Evolutionary conservation across 1,140 invertebrate species (phyloP), one percentile per base, ranked within the genome.

Genomic region (Paralvinella palmiformis): DNA sequence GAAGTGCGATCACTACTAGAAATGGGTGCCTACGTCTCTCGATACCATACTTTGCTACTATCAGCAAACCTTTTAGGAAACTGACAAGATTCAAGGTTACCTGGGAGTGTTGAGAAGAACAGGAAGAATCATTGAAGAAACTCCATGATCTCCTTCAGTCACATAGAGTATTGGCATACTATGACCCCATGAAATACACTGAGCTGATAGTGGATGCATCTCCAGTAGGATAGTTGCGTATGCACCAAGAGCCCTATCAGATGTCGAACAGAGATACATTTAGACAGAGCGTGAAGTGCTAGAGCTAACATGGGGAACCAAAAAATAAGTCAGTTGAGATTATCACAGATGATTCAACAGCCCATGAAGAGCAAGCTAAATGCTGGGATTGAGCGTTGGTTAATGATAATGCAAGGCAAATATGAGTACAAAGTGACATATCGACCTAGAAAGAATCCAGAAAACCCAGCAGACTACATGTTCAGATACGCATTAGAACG

Each of bases 91-190:
- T 13, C 7, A 17, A 35, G 58, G 59, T 1, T 36, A 60, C 13
- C 22, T 35, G 27, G 59, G 64, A 32, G 64, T 56, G 15, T 13
- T 35, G 1, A 68, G 66, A 22, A 60, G 22, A 33, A 57, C 29
- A 31, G 67, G 66, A 15, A 56, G 62, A 31, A 68, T 68, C 1
- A 1, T 68, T 4, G 50, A 50, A 50, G 45, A 50, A 50, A 24
- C 45, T 50, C 45, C 45, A 50, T 50, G 45, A 50, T 50, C n/a
- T n/a, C n/a, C n/a, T n/a, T n/a, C n/a, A n/a, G n/a, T n/a, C n/a
- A n/a, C n/a, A n/a, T n/a, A n/a, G 17, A 50, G 45, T 50, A 17
- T 22, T 50, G 45, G 45, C 45, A 50, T 50, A 4, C 31, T 52
- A 52, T 20, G 48, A 52, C 48, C 48, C 6, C 17, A 52, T 10